phyloP scores from a whole-genome alignment of 2,888 invertebrate species.

The Phengaris arion region DNA sequence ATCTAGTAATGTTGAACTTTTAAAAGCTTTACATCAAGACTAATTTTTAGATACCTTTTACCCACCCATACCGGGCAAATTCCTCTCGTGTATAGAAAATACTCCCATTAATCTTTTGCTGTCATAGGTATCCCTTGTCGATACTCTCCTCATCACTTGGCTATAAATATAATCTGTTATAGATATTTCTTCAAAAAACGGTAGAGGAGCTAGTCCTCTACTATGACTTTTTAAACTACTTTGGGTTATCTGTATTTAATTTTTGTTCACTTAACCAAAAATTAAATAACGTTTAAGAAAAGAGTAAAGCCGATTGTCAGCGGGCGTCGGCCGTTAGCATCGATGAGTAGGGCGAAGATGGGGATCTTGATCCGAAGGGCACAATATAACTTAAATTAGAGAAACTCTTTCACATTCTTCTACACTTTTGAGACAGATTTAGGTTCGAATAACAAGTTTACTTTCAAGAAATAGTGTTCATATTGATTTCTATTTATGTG shows the following conservation, averaged over 20 bases:
- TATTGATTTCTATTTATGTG: not conserved
- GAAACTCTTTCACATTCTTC: not conserved
- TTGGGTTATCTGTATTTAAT: not conserved
- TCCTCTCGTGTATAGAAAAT: not conserved
- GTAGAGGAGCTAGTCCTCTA: too few species aligned
- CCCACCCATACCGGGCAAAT: not conserved
- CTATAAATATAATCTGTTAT: not conserved
- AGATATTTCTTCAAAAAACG: too few species aligned
- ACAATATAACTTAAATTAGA: not conserved
- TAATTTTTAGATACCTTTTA: not conserved
- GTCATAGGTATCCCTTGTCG: not conserved
- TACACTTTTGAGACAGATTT: not conserved
- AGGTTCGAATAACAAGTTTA: not conserved
- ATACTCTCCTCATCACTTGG: not conserved
- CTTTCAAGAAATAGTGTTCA: not conserved
- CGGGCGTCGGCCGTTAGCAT: not conserved
- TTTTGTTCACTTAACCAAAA: not conserved
- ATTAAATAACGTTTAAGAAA: not conserved
- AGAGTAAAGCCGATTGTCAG: not conserved
- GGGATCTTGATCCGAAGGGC: not conserved
- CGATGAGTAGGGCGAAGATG: not conserved
- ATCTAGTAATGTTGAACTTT: not conserved
- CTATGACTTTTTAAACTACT: too few species aligned
- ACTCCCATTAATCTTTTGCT: constrained; percentile 9
- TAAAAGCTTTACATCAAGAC: not conserved